phyloP scores from a whole-genome alignment of 2,113 vertebrate genomes.

The Serilophus lunatus region DNA sequence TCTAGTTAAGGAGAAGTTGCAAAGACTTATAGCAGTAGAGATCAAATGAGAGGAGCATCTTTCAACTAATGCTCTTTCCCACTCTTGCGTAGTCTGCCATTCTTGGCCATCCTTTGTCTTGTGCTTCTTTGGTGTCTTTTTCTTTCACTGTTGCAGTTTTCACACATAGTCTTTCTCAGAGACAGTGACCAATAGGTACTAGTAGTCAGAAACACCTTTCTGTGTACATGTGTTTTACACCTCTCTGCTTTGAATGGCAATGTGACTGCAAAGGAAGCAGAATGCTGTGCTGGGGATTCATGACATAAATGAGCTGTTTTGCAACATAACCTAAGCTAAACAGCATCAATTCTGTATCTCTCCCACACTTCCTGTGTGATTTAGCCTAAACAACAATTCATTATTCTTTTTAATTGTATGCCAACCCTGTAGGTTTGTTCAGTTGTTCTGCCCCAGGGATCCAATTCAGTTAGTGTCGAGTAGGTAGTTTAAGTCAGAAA shows the following conservation, averaged over 20 bases:
- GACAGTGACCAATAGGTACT: background rate
- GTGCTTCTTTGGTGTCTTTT: background rate
- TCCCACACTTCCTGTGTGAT: background rate
- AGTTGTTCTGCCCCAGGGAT: background rate
- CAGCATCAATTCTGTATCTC: background rate
- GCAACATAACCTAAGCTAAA: background rate
- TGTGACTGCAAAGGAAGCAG: background rate
- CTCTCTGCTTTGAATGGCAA: background rate
- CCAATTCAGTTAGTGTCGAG: background rate
- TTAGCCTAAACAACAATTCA: background rate
- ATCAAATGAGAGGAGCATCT: background rate
- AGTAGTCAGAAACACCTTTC: background rate
- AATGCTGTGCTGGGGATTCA: background rate
- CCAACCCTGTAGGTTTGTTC: background rate
- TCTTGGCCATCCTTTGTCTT: background rate
- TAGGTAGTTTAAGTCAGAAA: background rate
- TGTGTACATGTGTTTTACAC: background rate
- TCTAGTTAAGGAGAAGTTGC: background rate
- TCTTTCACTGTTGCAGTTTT: background rate
- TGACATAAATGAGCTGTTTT: background rate
- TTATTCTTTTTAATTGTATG: background rate
- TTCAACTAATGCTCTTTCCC: background rate
- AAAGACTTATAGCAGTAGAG: background rate
- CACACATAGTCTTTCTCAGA: background rate
- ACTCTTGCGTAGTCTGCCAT: background rate